phyloP scores from a whole-genome alignment of 1,140 invertebrate genomes.

The Acromyrmex charruanus region DNA sequence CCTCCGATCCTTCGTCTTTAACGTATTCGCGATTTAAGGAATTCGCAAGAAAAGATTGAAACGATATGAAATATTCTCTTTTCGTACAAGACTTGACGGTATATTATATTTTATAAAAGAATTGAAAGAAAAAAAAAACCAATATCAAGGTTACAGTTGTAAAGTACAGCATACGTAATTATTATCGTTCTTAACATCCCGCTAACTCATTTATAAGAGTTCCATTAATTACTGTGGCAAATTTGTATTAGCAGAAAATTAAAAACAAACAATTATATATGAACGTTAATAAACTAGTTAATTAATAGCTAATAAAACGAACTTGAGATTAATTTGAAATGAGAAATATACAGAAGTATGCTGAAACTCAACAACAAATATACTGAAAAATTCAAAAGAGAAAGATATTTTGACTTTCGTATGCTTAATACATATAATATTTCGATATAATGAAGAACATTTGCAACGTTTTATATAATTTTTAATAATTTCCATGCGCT shows the following conservation, averaged over 20 bases:
- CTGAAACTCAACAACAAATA: neutral
- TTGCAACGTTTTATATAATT: neutral
- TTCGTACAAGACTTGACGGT: neutral
- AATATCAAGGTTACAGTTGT: neutral
- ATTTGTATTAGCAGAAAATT: neutral
- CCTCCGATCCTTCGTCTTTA: neutral
- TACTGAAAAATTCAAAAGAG: neutral
- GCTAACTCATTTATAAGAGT: neutral
- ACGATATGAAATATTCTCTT: constrained; percentile 12
- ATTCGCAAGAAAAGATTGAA: neutral
- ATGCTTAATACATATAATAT: neutral
- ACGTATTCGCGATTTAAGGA: too few species aligned
- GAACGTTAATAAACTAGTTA: neutral
- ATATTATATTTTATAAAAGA: neutral
- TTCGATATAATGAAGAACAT: neutral
- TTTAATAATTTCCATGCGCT: neutral
- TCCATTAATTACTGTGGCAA: neutral
- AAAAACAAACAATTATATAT: neutral
- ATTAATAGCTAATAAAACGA: constrained; percentile 2
- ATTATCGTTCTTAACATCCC: neutral
- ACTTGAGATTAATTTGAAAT: neutral
- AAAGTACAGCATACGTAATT: neutral
- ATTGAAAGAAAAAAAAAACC: neutral
- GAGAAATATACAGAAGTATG: neutral
- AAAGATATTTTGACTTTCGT: neutral